phyloP scores from a whole-genome alignment of 2,888 invertebrate genomes.

The Aleiodes alternator region DNA sequence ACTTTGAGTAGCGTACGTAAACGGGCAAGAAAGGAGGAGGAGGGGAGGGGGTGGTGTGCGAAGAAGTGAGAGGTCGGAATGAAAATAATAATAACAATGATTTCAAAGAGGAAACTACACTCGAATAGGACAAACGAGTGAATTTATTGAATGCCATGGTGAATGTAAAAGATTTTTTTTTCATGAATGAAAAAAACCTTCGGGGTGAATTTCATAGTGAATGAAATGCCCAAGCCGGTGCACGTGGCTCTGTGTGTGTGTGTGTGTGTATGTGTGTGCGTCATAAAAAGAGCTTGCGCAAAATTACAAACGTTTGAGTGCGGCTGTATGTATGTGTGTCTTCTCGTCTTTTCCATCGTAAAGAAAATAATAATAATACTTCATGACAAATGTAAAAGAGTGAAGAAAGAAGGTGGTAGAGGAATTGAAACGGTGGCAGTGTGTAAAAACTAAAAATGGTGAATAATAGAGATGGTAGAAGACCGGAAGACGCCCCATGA shows the following conservation, averaged over 20 bases:
- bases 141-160: conserved; percentile 26
- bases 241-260: background rate
- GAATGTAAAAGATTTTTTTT: conserved; percentile 17
- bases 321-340: background rate
- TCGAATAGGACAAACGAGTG: conserved; percentile 28
- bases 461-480: conserved; percentile 67
- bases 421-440: conserved; percentile 63
- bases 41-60: background rate
- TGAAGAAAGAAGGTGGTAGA: conserved; percentile 37
- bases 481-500: conserved; percentile 70
- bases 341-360: background rate
- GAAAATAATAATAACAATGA: conserved; percentile 5
- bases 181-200: conserved; percentile 19
- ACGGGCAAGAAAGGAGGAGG: background rate
- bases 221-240: background rate
- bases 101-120: background rate
- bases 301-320: background rate
- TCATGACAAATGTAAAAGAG: conserved; percentile 22
- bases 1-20: conserved; percentile 3
- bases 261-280: background rate
- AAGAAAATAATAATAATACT: conserved; percentile 21
- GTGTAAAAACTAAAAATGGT: conserved; percentile 67
- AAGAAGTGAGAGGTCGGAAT: background rate
- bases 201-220: background rate
- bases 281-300: conserved; percentile 24